Conservation (phyloP, 2,797 vertebrate species). For the Gambusia yucatana region DNA sequence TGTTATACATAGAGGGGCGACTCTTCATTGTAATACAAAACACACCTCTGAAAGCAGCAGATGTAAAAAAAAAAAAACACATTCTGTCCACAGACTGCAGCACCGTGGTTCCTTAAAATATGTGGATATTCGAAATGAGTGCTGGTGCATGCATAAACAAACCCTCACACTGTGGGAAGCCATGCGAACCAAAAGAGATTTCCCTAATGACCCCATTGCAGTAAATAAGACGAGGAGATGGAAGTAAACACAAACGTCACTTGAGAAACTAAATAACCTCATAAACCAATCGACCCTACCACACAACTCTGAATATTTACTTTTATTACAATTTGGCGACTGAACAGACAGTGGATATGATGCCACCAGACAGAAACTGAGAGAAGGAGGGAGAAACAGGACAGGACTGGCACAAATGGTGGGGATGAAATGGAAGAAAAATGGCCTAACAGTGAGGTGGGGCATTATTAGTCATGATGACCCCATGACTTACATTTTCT, state of each 20-base stretch:
- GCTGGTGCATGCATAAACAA: constrained; percentile 51
- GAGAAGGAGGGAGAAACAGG: constrained; percentile 2
- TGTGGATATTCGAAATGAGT: constrained; percentile 49
- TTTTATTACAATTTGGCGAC: constrained; percentile 3
- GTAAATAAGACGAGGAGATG: constrained; percentile 30
- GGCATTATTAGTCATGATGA: constrained; percentile 65
- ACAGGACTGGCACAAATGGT: neutral
- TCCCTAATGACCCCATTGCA: constrained; percentile 22
- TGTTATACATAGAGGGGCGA: constrained; percentile 24
- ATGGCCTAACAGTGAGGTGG: constrained; percentile 24
- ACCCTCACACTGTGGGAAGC: constrained; percentile 17
- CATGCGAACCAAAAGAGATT: constrained; percentile 26
- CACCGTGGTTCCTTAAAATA: constrained; percentile 33
- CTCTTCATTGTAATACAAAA: constrained; percentile 45
- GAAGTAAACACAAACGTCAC: constrained; percentile 39
- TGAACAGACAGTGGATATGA: neutral
- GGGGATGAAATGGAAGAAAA: constrained; percentile 14
- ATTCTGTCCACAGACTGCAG: constrained; percentile 49
- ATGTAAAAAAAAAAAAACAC: constrained; percentile 18
- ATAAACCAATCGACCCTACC: constrained; percentile 9
- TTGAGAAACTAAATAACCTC: constrained; percentile 30
- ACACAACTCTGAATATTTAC: constrained; percentile 4
- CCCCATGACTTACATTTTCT: constrained; percentile 75
- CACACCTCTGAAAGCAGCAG: constrained; percentile 34
- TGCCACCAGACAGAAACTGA: neutral